Percentiles rank a stretch among this genome's conserved stretches.
These are phyloP conservation scores for Bambusicola thoracicus DNA, from an alignment of 2,113 vertebrate genomes.

Conservation along the genomic window DNA sequence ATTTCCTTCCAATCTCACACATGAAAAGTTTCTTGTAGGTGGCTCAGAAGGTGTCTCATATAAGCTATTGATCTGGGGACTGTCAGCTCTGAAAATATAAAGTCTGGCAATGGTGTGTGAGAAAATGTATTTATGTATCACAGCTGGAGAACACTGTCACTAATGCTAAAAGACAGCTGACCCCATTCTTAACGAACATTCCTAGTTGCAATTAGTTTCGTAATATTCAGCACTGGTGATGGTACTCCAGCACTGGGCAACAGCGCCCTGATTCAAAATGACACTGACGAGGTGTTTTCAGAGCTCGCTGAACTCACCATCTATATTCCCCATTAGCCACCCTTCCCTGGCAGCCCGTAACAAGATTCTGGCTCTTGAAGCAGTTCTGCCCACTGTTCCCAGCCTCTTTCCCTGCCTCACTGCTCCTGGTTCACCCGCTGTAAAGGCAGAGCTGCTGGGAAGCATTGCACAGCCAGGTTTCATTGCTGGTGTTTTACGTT, in stretches of 20 bases:
- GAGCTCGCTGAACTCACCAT: not conserved
- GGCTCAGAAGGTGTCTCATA: not conserved
- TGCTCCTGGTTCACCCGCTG: fast-evolving
- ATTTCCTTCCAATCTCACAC: not conserved
- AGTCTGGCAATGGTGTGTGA: not conserved
- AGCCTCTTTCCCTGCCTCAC: not conserved
- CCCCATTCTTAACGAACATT: not conserved
- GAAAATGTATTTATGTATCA: not conserved
- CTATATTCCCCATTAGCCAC: not conserved
- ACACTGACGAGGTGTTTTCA: not conserved
- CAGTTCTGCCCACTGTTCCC: not conserved
- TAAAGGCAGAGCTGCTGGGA: not conserved
- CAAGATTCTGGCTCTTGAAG: not conserved
- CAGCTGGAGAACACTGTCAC: not conserved
- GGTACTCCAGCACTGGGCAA: not conserved
- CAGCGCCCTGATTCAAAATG: not conserved
- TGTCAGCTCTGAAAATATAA: not conserved
- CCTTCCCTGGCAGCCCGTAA: not conserved
- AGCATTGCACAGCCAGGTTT: not conserved
- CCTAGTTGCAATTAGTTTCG: not conserved
- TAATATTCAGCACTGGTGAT: not conserved
- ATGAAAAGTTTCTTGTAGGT: not conserved
- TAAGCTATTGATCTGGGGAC: not conserved
- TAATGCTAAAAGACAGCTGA: not conserved
- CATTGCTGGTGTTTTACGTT: not conserved